Conservation (phyloP, 2,888 invertebrate genomes). For the Muschampia plurimacula region DNA sequence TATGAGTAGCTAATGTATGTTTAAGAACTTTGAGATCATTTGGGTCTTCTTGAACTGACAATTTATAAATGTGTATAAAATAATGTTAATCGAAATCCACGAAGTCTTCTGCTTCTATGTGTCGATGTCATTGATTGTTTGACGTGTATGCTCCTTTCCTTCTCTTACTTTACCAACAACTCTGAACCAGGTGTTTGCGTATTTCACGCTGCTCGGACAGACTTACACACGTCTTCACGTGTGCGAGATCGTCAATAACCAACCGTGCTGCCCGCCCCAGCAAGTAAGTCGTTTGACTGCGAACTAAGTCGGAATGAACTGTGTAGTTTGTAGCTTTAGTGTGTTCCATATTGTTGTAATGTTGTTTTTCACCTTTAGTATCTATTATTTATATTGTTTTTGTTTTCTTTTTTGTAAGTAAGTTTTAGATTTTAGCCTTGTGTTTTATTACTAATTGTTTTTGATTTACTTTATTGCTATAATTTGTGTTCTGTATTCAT, state of each 20-base stretch:
- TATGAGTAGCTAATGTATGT: too few species aligned
- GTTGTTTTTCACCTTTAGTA: not conserved
- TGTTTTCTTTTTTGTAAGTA: not conserved
- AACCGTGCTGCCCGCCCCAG: conserved; percentile 92
- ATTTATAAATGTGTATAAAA: too few species aligned
- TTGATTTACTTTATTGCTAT: too few species aligned
- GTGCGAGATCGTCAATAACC: conserved; percentile 93
- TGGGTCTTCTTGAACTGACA: too few species aligned
- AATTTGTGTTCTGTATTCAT: not conserved
- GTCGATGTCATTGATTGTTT: too few species aligned
- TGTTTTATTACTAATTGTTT: too few species aligned
- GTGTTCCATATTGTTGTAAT: not conserved
- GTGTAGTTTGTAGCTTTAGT: not conserved
- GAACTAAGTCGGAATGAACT: conserved; percentile 14
- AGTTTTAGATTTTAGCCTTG: too few species aligned
- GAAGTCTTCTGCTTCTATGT: too few species aligned
- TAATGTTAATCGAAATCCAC: too few species aligned
- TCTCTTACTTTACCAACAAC: not conserved
- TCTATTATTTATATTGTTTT: not conserved
- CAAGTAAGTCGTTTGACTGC: conserved; percentile 67
- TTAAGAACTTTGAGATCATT: too few species aligned
- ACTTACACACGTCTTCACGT: conserved; percentile 96
- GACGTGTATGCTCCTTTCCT: not conserved
- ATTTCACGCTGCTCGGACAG: conserved; percentile 87
- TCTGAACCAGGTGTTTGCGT: conserved; percentile 69